Evolutionary conservation across 2,797 vertebrate species (phyloP), one percentile per base, ranked within the genome.

Genomic region (Girardinus metallicus): DNA sequence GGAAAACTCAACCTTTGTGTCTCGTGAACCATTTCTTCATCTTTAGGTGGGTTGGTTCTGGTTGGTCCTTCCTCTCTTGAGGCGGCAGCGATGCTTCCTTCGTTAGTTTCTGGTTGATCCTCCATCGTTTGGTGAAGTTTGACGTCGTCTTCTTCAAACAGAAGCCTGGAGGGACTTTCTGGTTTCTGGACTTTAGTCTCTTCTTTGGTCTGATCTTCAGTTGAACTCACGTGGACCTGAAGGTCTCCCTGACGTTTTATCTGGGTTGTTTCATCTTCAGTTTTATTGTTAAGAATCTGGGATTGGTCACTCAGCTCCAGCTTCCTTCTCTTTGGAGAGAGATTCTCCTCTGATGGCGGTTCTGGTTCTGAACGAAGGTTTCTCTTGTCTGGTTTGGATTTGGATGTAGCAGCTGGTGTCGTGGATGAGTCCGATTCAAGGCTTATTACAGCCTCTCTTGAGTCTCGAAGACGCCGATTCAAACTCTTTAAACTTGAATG

Each of bases 401-500:
- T 21, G 7, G 47, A 21, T 49, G 47, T 7, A 21, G 47, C 47
- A 21, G 47, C 47, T 6, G 47, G 47, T 21, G 21, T 18, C 18
- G 6, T 7, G 18, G 1, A 21, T 21, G 23, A 1, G 9, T 26
- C 41, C 1, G 0, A 6, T 15, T 74, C 13, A 0, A 68, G 68
- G 57, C 68, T 34, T 41, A 55, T 0, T 4, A 0, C n/a, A 23
- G 4, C 39, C 9, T 79, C 68, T 31, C 31, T 12, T 0, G 5
- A 73, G 1, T 83, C 68, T 0, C 74, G 36, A 1, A 92, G 51
- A 43, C 47, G 87, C 62, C 75, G 12, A 64, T 86, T 85, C 1
- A 89, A 41, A 3, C 3, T 83, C 43, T 71, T 76, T 15, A 85
- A 6, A 55, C 93, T 93, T 18, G 82, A 85, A 83, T 23, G 0